Evolutionary conservation across 64 coral and sea anemone species (phyloP), one percentile per base, ranked within the genome.

Genomic region (Porites australiensis): DNA sequence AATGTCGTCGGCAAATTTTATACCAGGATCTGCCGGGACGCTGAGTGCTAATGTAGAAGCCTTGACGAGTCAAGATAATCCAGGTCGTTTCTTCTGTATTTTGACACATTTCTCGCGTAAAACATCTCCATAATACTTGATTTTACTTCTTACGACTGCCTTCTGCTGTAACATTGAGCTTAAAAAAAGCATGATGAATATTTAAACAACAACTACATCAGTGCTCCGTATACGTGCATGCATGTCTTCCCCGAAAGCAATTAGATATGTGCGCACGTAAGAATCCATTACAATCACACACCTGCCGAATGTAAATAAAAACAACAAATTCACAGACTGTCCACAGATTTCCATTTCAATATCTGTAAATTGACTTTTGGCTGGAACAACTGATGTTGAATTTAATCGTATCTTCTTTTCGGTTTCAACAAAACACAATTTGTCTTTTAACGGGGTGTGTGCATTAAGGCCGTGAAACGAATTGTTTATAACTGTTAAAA

Each of bases 271-370:
- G 81, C 15, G 81, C 61, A 67, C 66, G 81, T 83, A 51, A 44
- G 44, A n/a, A 51, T 43, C 79, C 14, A 49, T 68, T 83, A 83
- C 18, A 10, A 8, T 10, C 44, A 50, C 18, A 19, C 81, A 83
- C 81, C 81, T 83, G 81, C 18, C 44, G 13, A 49, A 83, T 67
- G 81, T 67, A 66, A 83, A 83, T 67, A 83, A 44, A 50, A 49
- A 83, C 4, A 44, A 51, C 46, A 75, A 48, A 74, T 49, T 51
- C 66, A 44, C 6, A 50, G 15, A 45, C 73, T 76, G 15, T 16
- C 73, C 13, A 12, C 43, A 76, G 27, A 76, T 76, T 76, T 76
- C 44, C 73, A 76, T 51, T 76, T 76, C 73, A 76, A 83, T 67
- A 63, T 8, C 50, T 20, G 4, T 11, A n/a, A 18, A 16, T 21